Evolutionary conservation across 2,113 vertebrate species (phyloP), one percentile per base, ranked within the genome.

Genomic region (Nyctereutes procyonoides): DNA sequence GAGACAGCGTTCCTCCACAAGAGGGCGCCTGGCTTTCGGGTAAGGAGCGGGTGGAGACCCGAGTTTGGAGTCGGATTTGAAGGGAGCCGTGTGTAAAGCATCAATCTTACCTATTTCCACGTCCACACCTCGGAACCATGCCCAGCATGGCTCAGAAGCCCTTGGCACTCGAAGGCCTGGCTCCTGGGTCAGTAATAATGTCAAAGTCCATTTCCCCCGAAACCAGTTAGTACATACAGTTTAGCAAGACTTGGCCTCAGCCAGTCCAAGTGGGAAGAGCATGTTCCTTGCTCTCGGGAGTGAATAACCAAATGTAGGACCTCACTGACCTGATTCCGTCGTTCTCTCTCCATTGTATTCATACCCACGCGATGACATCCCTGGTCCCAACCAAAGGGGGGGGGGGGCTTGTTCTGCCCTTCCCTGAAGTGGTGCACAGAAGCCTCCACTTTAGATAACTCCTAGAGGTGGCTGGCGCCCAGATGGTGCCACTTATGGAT

Each of bases 21-120:
- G 96, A 62, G 91, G 88, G 96, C 55, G n/a, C 77, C 79, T 67
- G 56, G 53, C 51, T 53, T 83, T 80, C 60, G 12, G 48, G 35
- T 19, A 60, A 76, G 58, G 24, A 38, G 53, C 19, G 17, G 30
- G 65, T 28, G 15, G 63, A 90, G 19, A 6, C 22, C 22, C 1
- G 65, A 30, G 67, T 53, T 32, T 22, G 28, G 20, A 26, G 38
- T 48, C 0, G 32, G 32, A 58, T 92, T 76, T 95, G 74, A 87
- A 73, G 65, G 20, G 38, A 71, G 77, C 5, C 1, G 8, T 1
- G 19, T 20, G 35, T 48, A 63, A 28, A 65, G 12, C 30, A n/a
- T 63, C 8, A 19, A 28, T 53, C 60, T 81, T 84, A 28, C 43
- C 4, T 71, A 56, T 43, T 20, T 60, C 53, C 30, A 38, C 26